A percentile compares a stretch with the other conserved stretches of the same genome.
Evolutionary conservation across 2,888 invertebrate genomes (phyloP).

Genomic region (Acronicta alni): DNA sequence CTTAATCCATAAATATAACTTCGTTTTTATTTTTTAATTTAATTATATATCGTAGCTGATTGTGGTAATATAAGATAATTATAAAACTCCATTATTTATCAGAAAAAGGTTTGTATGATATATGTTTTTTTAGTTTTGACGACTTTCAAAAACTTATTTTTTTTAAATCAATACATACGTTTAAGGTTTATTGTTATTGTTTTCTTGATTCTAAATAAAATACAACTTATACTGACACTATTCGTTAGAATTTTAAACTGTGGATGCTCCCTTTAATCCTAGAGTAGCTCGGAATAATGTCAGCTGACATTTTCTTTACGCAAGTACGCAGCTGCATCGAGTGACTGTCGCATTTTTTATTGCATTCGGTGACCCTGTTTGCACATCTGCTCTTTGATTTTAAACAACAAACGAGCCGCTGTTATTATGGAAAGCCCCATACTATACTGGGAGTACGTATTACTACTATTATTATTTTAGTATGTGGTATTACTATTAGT

Average conservation of each 20-base stretch:
- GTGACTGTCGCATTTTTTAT: constrained; percentile 67
- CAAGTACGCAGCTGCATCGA: constrained; percentile 61
- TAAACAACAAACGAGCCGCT: constrained; percentile 58
- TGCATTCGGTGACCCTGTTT: constrained; percentile 66
- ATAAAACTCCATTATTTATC: no score
- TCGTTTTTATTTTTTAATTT: neutral
- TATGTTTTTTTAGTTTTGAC: no score
- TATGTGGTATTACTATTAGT: no score
- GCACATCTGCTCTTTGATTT: constrained; percentile 75
- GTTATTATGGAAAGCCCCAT: constrained; percentile 44
- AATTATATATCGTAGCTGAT: no score
- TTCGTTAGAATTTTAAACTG: neutral
- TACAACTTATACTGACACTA: no score
- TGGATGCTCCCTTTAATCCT: neutral
- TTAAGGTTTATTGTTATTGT: no score
- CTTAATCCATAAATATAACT: constrained; percentile 30
- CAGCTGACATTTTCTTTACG: constrained; percentile 60
- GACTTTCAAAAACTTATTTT: no score
- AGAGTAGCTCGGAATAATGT: constrained; percentile 42
- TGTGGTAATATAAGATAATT: no score
- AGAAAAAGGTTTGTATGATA: no score
- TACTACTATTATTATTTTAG: neutral
- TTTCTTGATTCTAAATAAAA: no score
- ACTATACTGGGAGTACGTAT: constrained; percentile 55
- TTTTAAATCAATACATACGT: no score